Evolutionary conservation across 2,888 invertebrate genomes (phyloP), one percentile per base, ranked within the genome.

Genomic region (Listrodromus nycthemerus): DNA sequence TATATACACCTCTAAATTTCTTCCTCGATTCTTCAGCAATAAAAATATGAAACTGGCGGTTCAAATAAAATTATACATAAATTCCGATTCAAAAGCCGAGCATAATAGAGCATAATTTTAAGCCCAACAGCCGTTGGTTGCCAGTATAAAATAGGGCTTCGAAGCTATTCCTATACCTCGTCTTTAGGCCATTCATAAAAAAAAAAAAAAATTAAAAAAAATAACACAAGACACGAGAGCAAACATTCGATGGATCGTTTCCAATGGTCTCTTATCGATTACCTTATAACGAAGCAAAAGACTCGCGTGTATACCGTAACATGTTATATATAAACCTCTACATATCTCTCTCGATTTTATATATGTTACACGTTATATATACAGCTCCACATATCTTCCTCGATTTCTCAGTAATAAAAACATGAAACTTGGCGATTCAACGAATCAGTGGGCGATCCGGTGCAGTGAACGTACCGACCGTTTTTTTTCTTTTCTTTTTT

Each of bases 341-440:
- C 55, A 27, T 82, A 73, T 79, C 69, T 74, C 74, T 30, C 50
- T 48, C 58, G 80, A 78, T 63, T 87, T 85, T 52, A 19, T 52
- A 52, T 21, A 52, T 19, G n/a, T 5, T n/a, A 33, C 33, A 2
- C 33, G 2, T 2, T 33, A 33, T n/a, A n/a, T n/a, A 6, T 10
- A 1, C 55, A 24, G 2, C 55, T 21, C 55, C 24, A 1, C 55
- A 27, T 82, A 73, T 79, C 69, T 74, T 77, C 41, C 50, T 48
- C 58, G 80, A 78, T 63, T 87, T 85, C 85, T 80, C 70, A 84
- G 85, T 86, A 88, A 88, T 87, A 86, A 85, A 87, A 88, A 84
- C 83, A 79, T 83, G 87, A 63, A 67, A 69, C 77, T 80, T 80
- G 73, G 79, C 80, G 80, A 85, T 83, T 87, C 86, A 77, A 73